Base-by-base conservation (phyloP, 2,113 vertebrate species). In the Mesitornis unicolor region DNA sequence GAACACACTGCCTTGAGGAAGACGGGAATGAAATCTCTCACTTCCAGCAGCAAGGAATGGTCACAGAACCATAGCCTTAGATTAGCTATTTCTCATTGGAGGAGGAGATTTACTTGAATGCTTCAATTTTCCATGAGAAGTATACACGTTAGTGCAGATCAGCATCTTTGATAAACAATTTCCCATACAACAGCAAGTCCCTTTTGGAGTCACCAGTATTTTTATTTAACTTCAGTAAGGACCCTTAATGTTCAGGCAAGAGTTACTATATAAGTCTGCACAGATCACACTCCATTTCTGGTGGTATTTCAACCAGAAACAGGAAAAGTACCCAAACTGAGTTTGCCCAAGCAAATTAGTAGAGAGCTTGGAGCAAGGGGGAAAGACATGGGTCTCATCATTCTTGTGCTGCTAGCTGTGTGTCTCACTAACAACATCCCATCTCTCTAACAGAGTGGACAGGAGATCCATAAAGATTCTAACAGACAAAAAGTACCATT, bases 401-500 rank as follows among this genome's bases (percentile, higher is more conserved):
- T 33, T 45, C 47, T 36, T 5, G 13, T 71, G 57, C 64, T 81
- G 45, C 36, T 80, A 53, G 18, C 40, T 50, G 57, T 1, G 0
- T 2, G 15, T 15, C 53, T 38, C 5, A 2, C 42, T 74, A 78
- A 51, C 48, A 81, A 13, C 40, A 81, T 13, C 26, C 25, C 38
- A 54, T 16, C 73, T 87, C 50, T 50, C 29, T 26, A 57, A 65
- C 0, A 61, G 10, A 77, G 9, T 77, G 42, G 28, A 51, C 28
- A 51, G 57, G 56, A 81, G 40, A 70, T 6, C 50, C 26, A 60
- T 5, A 64, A 20, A 67, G 68, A n/a, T 40, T 22, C 4, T 8
- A 50, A 69, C 0, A 64, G 31, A 64, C n/a, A 79, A 81, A 40
- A 0, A 42, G 16, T 1, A 68, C 13, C 17, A 35, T 43, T 59